Base-by-base conservation (phyloP, 2,888 invertebrate species). In the Diplolepis rosae region DNA sequence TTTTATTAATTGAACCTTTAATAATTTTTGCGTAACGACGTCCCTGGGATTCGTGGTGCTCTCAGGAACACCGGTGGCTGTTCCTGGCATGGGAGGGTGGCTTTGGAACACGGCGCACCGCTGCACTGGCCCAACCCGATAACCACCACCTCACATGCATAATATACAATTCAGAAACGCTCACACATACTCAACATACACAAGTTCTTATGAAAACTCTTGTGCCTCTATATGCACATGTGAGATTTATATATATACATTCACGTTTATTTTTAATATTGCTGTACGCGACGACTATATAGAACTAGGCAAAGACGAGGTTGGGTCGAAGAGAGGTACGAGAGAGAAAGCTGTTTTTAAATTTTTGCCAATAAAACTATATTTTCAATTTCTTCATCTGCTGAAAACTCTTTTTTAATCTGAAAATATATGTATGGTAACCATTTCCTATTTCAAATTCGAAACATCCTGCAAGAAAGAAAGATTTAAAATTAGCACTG, bases 1-100 rank as follows among this genome's bases (percentile, higher is more conserved):
- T 85, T 85, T 85, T 84, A 86, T 86, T 87, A 87, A 86, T 87
- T 82, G 82, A 79, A 80, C 82, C 81, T 86, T 87, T 86, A 86
- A 86, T 87, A 86, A 85, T 86, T 85, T 83, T 80, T 79, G 42
- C 74, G 50, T 32, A 45, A 66, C 65, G 65, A 52, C 65, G 35
- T 65, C 35, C 54, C 35, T 11, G 68, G 32, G 48, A 65, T 65
- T 61, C 27, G 30, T n/a, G n/a, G 32, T 48, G 48, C 54, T 35
- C 45, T 22, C 45, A 39, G 51, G 65, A 45, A 65, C 51, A 28
- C 51, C 69, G 13, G 61, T 61, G 61, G 61, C 61, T 61, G 35
- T 13, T 61, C 22, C 61, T 61, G 56, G 56, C 11, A 56, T 56
- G 56, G 22, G 35, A 35, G 56, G 56, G 56, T 56, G 56, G 56